Conservation (phyloP, 1,140 invertebrate genomes). For the Anadara kagoshimensis region DNA sequence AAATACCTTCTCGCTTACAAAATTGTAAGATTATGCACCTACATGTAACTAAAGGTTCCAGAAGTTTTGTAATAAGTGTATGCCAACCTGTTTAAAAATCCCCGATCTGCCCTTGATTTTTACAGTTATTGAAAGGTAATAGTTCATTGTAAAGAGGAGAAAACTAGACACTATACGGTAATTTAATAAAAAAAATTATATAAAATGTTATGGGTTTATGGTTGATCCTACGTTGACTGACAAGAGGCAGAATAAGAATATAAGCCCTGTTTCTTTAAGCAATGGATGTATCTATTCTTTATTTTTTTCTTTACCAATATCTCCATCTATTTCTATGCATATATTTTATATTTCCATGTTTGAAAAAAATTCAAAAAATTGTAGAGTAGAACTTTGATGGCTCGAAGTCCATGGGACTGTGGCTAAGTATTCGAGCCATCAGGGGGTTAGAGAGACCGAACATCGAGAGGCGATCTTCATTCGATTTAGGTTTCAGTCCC, state of each 20-base stretch:
- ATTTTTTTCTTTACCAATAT: not conserved
- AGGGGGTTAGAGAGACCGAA: too few relatives aligned
- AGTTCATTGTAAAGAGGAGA: not conserved
- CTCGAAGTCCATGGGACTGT: too few relatives aligned
- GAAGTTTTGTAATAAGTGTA: too few relatives aligned
- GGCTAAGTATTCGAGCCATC: too few relatives aligned
- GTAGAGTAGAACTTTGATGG: too few relatives aligned
- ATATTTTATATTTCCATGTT: not conserved
- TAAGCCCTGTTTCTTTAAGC: slow-evolving; percentile 1
- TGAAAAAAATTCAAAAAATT: too few relatives aligned
- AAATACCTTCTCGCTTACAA: not conserved
- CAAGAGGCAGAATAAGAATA: not conserved
- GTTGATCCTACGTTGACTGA: not conserved
- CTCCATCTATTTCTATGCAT: not conserved
- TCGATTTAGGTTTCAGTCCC: too few relatives aligned
- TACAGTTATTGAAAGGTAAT: not conserved
- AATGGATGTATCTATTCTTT: not conserved
- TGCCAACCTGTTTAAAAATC: not conserved
- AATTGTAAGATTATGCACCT: not conserved
- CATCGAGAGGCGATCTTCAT: too few relatives aligned
- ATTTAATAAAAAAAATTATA: not conserved
- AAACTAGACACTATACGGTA: not conserved
- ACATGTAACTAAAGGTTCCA: not conserved
- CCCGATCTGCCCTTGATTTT: not conserved
- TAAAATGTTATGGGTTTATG: not conserved